Percentiles rank a stretch among this genome's conserved stretches.
phyloP scores from a whole-genome alignment of 2,888 invertebrate species.

The Onthophagus sagittarius region DNA sequence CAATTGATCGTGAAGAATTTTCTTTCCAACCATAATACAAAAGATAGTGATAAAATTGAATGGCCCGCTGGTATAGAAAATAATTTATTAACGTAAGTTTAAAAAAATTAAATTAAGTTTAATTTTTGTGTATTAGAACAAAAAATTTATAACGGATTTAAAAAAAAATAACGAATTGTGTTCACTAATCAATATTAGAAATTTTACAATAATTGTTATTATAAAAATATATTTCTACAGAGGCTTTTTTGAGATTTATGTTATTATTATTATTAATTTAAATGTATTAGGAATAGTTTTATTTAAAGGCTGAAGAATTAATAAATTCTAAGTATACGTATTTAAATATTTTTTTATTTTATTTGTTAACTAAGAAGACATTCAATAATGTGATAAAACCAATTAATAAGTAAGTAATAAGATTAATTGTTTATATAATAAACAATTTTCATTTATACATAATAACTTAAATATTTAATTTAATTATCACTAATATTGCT shows the following conservation, averaged over 20 bases:
- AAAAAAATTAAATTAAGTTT: background rate
- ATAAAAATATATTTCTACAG: background rate
- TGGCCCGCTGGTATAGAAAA: constrained; percentile 39
- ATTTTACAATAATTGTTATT: background rate
- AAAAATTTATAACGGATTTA: background rate
- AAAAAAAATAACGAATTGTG: constrained; percentile 6
- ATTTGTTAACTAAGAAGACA: background rate
- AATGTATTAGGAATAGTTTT: background rate
- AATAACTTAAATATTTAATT: background rate
- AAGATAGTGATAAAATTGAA: constrained; percentile 43
- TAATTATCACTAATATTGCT: background rate
- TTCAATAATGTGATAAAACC: background rate
- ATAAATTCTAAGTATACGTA: background rate
- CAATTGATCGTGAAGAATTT: constrained; percentile 41
- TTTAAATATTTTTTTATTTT: background rate
- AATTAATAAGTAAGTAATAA: background rate
- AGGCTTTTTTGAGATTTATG: background rate
- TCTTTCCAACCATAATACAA: constrained; percentile 32
- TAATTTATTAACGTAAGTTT: constrained; percentile 15
- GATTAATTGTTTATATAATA: background rate
- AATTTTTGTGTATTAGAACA: background rate
- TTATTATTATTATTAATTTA: background rate
- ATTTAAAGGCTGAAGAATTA: background rate
- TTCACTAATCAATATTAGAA: constrained; percentile 14
- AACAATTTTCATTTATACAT: background rate